Evolutionary conservation across 2,797 vertebrate species (phyloP).

Genomic region (Hafferia zeledoni): DNA sequence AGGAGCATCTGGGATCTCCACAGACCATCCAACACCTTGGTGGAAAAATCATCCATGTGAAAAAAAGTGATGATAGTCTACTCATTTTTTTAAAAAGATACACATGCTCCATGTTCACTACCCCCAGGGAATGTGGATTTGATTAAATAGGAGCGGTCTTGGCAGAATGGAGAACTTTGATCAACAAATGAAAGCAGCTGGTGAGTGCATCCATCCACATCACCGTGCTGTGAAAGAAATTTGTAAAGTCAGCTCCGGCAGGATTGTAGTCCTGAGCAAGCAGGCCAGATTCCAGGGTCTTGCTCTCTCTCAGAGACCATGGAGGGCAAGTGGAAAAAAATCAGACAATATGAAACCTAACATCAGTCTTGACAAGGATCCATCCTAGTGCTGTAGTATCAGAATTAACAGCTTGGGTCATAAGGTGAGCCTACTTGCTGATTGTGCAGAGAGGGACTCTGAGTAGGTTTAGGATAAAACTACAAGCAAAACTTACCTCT

Average conservation of each 20-base stretch:
- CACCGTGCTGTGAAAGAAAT: neutral
- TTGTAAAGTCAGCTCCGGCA: neutral
- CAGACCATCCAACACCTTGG: neutral
- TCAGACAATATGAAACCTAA: neutral
- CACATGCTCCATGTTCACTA: neutral
- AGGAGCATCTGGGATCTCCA: neutral
- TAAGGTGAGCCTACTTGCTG: neutral
- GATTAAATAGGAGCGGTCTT: constrained; percentile 24
- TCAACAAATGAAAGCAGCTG: constrained; percentile 15
- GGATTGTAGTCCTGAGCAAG: neutral
- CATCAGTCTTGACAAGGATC: neutral
- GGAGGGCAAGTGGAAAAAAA: neutral
- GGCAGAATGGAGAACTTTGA: constrained; percentile 1
- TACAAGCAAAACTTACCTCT: neutral
- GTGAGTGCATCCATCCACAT: neutral
- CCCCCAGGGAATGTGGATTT: neutral
- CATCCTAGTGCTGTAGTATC: neutral
- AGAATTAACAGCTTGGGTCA: neutral
- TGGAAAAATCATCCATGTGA: neutral
- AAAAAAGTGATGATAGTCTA: neutral
- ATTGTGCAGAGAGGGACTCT: neutral
- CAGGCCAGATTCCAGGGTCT: neutral
- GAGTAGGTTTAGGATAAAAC: neutral
- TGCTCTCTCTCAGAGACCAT: neutral
- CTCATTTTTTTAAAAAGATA: neutral